phyloP scores from a whole-genome alignment of 1,140 invertebrate species.

The Penaeus vannamei region DNA sequence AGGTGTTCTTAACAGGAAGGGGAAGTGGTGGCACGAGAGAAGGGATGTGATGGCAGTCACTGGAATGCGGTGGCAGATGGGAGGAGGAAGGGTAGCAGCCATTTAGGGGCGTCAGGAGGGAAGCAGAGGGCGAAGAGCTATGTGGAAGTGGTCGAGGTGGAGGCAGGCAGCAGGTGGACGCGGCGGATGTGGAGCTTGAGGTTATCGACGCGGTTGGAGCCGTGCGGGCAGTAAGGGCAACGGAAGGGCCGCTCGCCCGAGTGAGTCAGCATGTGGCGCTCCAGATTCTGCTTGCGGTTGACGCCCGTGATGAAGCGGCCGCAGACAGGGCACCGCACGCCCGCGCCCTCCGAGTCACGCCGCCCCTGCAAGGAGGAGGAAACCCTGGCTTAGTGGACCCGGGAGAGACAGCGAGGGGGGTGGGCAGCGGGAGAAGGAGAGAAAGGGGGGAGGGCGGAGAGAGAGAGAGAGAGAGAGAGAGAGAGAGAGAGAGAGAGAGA shows the following conservation, averaged over 20 bases:
- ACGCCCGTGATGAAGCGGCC: slow-evolving; percentile 56
- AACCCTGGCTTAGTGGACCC: slow-evolving; percentile 42
- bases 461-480: no score
- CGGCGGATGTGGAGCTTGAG: slow-evolving; percentile 64
- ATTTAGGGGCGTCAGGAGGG: neutral
- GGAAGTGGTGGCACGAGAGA: no score
- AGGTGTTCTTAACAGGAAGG: no score
- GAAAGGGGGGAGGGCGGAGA: no score
- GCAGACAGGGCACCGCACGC: slow-evolving; percentile 61
- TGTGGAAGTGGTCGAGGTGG: neutral
- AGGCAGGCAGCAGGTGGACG: slow-evolving; percentile 43
- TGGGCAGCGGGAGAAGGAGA: no score
- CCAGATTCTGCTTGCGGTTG: slow-evolving; percentile 72
- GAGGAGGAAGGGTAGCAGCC: neutral
- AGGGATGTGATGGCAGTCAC: no score
- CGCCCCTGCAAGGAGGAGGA: slow-evolving; percentile 62
- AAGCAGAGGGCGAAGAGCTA: neutral
- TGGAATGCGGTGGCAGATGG: no score
- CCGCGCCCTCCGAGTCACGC: slow-evolving; percentile 42
- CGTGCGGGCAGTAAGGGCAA: slow-evolving; percentile 80
- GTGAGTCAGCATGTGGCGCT: slow-evolving; percentile 83
- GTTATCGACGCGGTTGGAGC: slow-evolving; percentile 71
- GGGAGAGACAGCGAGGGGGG: neutral
- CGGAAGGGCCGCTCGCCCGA: slow-evolving; percentile 83
- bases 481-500: no score